A percentile compares a stretch with the other conserved stretches of the same genome.
Conservation (phyloP, 2,888 invertebrate genomes). For the Eulithis prunata region DNA sequence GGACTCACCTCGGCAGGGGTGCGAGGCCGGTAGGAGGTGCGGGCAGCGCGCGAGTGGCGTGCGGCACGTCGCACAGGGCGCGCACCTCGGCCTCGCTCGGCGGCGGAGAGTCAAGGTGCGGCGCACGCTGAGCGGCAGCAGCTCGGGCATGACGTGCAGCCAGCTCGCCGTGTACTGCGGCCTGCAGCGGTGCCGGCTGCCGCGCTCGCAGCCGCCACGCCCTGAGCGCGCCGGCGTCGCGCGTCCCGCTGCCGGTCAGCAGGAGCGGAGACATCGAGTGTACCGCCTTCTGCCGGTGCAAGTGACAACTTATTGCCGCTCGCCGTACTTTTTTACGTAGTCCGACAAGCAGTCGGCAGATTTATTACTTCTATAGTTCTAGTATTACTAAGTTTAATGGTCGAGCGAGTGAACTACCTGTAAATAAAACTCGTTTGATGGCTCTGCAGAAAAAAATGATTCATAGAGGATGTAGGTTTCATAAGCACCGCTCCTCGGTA, state of each 20-base stretch:
- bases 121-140: constrained; percentile 31
- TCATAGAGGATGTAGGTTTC: no score
- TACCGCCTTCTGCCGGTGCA: background rate
- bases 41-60: constrained; percentile 36
- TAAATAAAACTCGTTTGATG: no score
- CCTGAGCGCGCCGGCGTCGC: constrained; percentile 46
- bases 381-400: no score
- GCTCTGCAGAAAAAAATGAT: no score
- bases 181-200: constrained; percentile 46
- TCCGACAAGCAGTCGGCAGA: no score
- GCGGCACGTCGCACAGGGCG: constrained; percentile 54
- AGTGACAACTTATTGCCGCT: no score
- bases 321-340: no score
- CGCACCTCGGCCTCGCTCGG: constrained; percentile 51
- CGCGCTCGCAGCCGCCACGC: constrained; percentile 39
- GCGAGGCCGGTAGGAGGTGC: constrained; percentile 54
- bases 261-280: constrained; percentile 32
- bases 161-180: constrained; percentile 36
- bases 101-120: constrained; percentile 27
- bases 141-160: constrained; percentile 38
- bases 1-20: constrained; percentile 50
- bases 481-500: background rate
- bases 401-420: no score
- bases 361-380: no score
- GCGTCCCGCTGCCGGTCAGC: constrained; percentile 42